Evolutionary conservation across 2,113 vertebrate genomes (phyloP).

Genomic region (Gavialis gangeticus): DNA sequence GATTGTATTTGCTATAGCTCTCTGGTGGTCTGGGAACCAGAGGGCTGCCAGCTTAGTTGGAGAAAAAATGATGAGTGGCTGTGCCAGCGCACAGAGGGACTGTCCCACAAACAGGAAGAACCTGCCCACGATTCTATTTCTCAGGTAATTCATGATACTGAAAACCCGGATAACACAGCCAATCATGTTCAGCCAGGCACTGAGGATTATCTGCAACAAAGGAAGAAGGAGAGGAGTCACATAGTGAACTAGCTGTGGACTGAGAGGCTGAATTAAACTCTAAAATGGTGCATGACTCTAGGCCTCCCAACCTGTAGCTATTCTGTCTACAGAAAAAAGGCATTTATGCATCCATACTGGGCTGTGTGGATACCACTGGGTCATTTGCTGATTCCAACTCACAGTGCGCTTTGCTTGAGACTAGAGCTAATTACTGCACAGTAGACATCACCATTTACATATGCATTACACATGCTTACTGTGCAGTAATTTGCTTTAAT

Average conservation of each 20-base stretch:
- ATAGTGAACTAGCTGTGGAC: background rate
- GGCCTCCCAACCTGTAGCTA: background rate
- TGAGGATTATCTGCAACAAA: slow-evolving; percentile 80
- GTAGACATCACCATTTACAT: too few species aligned
- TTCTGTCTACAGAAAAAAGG: background rate
- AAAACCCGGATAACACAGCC: slow-evolving; percentile 80
- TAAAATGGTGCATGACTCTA: too few species aligned
- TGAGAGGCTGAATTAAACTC: too few species aligned
- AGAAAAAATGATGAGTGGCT: slow-evolving; percentile 88
- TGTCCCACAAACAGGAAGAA: slow-evolving; percentile 83
- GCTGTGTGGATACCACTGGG: background rate
- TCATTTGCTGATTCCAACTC: background rate
- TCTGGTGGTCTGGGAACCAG: slow-evolving; percentile 91
- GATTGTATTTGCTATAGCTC: slow-evolving; percentile 88
- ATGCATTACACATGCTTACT: too few species aligned
- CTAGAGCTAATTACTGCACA: too few species aligned
- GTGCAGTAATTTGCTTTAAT: too few species aligned
- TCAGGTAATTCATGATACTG: background rate
- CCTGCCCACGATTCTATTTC: background rate
- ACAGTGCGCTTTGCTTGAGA: too few species aligned
- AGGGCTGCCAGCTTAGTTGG: slow-evolving; percentile 90
- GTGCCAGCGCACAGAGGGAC: slow-evolving; percentile 84
- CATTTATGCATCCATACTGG: background rate
- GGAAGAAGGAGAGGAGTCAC: background rate
- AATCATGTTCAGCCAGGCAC: slow-evolving; percentile 87